A percentile compares a stretch with the other conserved stretches of the same genome.
These are phyloP conservation scores for Stenchaetothrips biformis DNA, from an alignment of 2,888 invertebrate genomes.

Conservation along the genomic window DNA sequence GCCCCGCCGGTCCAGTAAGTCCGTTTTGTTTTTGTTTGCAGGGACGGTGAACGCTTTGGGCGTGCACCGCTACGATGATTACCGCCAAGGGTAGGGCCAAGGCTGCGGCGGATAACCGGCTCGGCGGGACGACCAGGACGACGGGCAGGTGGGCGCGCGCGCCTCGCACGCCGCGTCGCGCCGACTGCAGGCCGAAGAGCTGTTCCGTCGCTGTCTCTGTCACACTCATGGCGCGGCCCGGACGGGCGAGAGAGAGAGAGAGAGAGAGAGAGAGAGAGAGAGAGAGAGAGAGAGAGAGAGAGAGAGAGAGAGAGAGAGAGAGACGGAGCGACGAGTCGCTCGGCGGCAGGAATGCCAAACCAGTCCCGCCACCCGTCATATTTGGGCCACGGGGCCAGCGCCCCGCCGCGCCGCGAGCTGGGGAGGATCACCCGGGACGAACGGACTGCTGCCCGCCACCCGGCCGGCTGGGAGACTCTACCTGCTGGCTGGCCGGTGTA, in stretches of 20 bases:
- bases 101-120: background rate
- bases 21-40: background rate
- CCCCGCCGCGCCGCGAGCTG: background rate
- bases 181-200: background rate
- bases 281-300: background rate
- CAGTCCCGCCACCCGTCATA: background rate
- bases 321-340: background rate
- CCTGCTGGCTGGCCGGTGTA: background rate
- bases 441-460: background rate
- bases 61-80: background rate
- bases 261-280: background rate
- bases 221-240: background rate
- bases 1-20: too few relatives aligned
- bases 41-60: background rate
- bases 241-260: background rate
- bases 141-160: too few relatives aligned
- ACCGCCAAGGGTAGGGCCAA: background rate
- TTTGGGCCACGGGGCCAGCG: constrained; percentile 3
- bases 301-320: too few relatives aligned
- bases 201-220: background rate
- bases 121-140: background rate
- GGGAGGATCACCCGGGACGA: background rate
- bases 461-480: background rate
- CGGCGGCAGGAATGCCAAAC: background rate
- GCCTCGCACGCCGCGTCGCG: background rate